These are phyloP conservation scores for Cerastoderma edule DNA, from an alignment of 2,888 invertebrate genomes.

Conservation along the genomic window DNA sequence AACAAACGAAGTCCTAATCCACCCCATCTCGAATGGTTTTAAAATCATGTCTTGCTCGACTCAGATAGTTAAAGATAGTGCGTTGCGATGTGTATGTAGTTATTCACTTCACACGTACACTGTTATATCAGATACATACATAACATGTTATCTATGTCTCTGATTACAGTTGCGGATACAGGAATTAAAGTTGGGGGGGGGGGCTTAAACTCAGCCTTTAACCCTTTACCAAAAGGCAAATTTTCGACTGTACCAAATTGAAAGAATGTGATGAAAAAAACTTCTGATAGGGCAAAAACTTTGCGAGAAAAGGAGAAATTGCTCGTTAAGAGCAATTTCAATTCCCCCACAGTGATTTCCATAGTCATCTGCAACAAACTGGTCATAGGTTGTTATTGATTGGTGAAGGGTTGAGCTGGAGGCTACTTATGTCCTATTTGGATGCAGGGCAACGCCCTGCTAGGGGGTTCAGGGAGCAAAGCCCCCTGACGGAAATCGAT, in stretches of 20 bases:
- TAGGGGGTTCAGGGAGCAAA: neutral
- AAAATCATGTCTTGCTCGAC: too few relatives aligned
- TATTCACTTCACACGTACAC: too few relatives aligned
- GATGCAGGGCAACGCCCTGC: neutral
- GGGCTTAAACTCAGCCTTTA: neutral
- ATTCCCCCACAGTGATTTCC: too few relatives aligned
- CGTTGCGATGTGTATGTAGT: too few relatives aligned
- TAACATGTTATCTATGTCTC: neutral
- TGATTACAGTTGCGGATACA: neutral
- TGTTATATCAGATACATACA: too few relatives aligned
- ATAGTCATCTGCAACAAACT: too few relatives aligned
- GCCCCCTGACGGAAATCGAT: neutral
- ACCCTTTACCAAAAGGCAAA: neutral
- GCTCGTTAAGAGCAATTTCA: conserved; percentile 5
- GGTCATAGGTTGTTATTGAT: too few relatives aligned
- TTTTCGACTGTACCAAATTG: neutral
- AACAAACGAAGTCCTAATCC: neutral
- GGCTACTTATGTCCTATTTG: neutral
- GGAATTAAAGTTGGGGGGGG: too few relatives aligned
- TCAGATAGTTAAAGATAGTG: too few relatives aligned
- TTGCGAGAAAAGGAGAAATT: conserved; percentile 2
- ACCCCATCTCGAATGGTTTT: too few relatives aligned
- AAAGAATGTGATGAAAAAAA: neutral
- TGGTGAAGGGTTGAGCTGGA: neutral
- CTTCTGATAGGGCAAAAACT: too few relatives aligned